These are phyloP conservation scores for Pelobates fuscus DNA, from an alignment of 2,113 vertebrate genomes.

Conservation along the genomic window DNA sequence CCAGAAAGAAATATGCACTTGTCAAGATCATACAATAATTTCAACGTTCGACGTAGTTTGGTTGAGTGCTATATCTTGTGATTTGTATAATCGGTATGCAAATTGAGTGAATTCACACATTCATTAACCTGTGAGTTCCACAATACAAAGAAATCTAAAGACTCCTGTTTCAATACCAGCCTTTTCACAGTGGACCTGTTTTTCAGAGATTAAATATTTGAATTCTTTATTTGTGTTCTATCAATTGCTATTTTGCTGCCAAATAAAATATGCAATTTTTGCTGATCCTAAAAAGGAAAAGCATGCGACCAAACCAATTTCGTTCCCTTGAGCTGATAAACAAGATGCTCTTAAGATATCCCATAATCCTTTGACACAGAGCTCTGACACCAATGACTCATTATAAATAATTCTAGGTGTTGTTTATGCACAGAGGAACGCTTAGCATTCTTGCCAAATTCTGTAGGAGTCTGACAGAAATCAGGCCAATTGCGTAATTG, in stretches of 20 bases:
- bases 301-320: not conserved
- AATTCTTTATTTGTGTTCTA: not conserved
- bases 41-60: not conserved
- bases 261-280: not conserved
- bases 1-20: not conserved
- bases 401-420: conserved; percentile 54
- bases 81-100: conserved; percentile 3
- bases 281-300: not conserved
- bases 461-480: conserved; percentile 55
- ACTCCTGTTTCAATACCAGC: not conserved
- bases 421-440: conserved; percentile 43
- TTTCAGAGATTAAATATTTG: not conserved
- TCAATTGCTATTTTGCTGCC: not conserved
- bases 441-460: conserved; percentile 50
- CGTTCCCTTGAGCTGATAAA: conserved; percentile 13
- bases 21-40: not conserved
- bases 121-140: not conserved
- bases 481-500: conserved; percentile 56
- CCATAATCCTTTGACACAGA: conserved; percentile 37
- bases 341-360: conserved; percentile 37
- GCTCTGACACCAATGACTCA: conserved; percentile 49
- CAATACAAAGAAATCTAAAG: no score
- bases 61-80: not conserved
- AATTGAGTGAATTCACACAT: conserved; percentile 1
- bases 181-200: not conserved